Base-by-base conservation (phyloP, 2,888 invertebrate genomes). In the Eremobia ochroleuca region DNA sequence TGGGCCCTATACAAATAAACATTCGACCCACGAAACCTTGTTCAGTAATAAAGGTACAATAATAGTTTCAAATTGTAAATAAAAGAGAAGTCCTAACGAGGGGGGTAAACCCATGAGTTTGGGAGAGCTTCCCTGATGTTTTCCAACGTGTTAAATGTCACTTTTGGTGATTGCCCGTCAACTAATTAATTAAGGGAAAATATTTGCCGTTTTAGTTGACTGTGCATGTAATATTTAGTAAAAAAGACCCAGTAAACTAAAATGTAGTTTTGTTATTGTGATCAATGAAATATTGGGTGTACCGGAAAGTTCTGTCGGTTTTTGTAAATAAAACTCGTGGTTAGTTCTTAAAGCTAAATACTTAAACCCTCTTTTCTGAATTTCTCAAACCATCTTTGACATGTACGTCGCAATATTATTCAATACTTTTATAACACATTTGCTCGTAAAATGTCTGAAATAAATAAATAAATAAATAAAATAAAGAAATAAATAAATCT, bases 31-130 rank as follows among this genome's bases (percentile, higher is more conserved):
- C 25, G 13, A 61, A 49, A 31, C 9, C 18, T 68, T 61, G 5
- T 55, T 65, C 21, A 40, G 34, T 40, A 46, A 61, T 21, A 46
- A 46, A 40, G 13, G n/a, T 49, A 76, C 49, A 73, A 18, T 70
- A 40, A 58, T 25, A 64, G n/a, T 11, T 62, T 67, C 5, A 31
- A 76, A 15, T 34, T 4, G 70, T 75, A 72, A 77, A 76, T 66
- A 64, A 62, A 58, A 72, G n/a, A 25, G 15, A 49, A 65, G 62
- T 28, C 21, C 37, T 71, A 76, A 76, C 46, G 55, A 73, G 61
- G 28, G 85, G 93, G 93, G 88, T 87, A 92, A 93, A 90, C 88
- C 94, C 88, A 84, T 93, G 93, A 92, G 85, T 93, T 92, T 93
- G 78, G 49, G 76, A 81, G 88, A 88, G 80, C 83, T 90, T 88